Evolutionary conservation across 2,113 vertebrate genomes (phyloP).

Genomic region (Eudorcas thomsonii): DNA sequence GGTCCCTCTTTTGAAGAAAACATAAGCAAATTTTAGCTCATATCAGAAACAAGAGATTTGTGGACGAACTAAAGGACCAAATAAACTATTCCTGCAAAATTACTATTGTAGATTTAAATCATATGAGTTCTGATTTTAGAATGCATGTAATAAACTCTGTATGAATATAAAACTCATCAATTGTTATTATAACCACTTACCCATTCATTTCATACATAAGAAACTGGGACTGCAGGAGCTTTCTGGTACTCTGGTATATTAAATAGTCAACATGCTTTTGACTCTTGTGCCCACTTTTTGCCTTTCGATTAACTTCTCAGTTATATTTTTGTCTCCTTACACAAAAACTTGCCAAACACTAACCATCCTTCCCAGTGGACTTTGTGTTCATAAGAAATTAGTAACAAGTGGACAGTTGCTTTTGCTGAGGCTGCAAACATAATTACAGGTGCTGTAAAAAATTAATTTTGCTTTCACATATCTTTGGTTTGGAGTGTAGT

Average conservation of each 20-base stretch:
- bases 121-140: not conserved
- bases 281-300: not conserved
- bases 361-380: constrained; percentile 42
- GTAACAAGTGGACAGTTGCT: constrained; percentile 31
- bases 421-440: constrained; percentile 57
- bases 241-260: not conserved
- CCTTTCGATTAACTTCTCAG: not conserved
- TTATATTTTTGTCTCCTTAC: constrained; percentile 27
- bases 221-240: not conserved
- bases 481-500: not conserved
- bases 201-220: not conserved
- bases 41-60: not conserved
- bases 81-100: not conserved
- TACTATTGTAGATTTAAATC: not conserved
- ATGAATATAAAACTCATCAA: not conserved
- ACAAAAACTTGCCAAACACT: not conserved
- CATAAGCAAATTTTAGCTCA: not conserved
- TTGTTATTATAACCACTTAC: not conserved
- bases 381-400: constrained; percentile 43
- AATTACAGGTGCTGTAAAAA: constrained; percentile 55
- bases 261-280: not conserved
- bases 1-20: not conserved
- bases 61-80: not conserved
- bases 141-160: not conserved
- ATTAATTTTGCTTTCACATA: constrained; percentile 51